Percentiles rank a stretch among this genome's conserved stretches.
Evolutionary conservation across 2,888 invertebrate genomes (phyloP).

Genomic region (Azorinus chamasolen): DNA sequence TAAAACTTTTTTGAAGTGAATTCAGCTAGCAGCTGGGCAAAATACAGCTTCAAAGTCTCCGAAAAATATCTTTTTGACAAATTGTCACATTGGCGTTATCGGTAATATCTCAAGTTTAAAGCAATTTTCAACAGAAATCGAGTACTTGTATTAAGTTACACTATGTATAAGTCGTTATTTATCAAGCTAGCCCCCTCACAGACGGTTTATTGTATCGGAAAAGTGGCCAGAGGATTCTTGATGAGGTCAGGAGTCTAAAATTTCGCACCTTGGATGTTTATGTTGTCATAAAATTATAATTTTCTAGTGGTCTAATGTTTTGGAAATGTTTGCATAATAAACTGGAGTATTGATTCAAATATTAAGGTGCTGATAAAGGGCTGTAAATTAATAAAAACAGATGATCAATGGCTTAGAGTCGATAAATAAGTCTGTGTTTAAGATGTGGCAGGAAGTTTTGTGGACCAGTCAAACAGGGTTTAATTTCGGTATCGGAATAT

Average conservation of each 20-base stretch:
- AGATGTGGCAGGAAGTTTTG: neutral
- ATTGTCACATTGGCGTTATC: conserved; percentile 54
- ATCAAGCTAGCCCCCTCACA: neutral
- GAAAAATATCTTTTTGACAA: conserved; percentile 47
- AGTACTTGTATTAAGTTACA: conserved; percentile 32
- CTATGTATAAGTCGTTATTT: conserved; percentile 33
- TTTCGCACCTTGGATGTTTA: conserved; percentile 56
- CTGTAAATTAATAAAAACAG: conserved; percentile 53
- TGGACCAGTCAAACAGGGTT: too few relatives aligned
- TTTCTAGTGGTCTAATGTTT: conserved; percentile 38
- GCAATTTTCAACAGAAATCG: conserved; percentile 38
- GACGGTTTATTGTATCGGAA: neutral
- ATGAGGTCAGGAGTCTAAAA: conserved; percentile 44
- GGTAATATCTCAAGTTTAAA: conserved; percentile 12
- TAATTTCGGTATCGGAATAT: too few relatives aligned
- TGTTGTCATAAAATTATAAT: conserved; percentile 64
- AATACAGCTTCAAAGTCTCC: neutral
- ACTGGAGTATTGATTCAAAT: conserved; percentile 38
- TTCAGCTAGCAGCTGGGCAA: conserved; percentile 9
- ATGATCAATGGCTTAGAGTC: conserved; percentile 15
- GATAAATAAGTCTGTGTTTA: conserved; percentile 13
- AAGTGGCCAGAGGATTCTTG: conserved; percentile 1
- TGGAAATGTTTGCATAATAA: conserved; percentile 48
- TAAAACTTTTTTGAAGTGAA: neutral
- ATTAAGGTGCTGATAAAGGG: conserved; percentile 42